These are phyloP conservation scores for Aplysina aerophoba DNA, from an alignment of 37 sponge, comb jelly and placozoan species.

Conservation along the genomic window DNA sequence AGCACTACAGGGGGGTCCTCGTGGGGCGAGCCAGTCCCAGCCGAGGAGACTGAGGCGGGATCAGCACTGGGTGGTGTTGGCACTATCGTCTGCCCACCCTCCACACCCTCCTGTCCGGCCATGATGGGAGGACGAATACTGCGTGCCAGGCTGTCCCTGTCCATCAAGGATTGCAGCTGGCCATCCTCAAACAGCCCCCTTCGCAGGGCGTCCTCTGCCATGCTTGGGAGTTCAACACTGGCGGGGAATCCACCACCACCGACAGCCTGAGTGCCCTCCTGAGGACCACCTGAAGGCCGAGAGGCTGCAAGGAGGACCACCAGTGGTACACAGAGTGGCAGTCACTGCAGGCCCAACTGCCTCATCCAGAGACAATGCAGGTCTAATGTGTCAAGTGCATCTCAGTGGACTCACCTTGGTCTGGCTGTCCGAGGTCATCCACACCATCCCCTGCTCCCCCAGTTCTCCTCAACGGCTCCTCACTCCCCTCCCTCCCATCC, in stretches of 20 bases:
- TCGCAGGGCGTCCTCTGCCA: slow-evolving; percentile 14
- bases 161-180: slow-evolving; percentile 19
- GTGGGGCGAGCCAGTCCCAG: not conserved
- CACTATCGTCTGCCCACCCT: not conserved
- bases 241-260: too few relatives aligned
- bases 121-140: slow-evolving; percentile 16
- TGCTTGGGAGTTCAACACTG: not conserved
- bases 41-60: not conserved
- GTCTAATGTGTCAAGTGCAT: too few relatives aligned
- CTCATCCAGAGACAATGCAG: too few relatives aligned
- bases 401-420: too few relatives aligned
- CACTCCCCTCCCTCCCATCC: too few relatives aligned
- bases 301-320: too few relatives aligned
- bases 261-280: too few relatives aligned
- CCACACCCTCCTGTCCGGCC: slow-evolving; percentile 23
- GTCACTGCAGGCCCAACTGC: slow-evolving; percentile 1
- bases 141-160: slow-evolving; percentile 35
- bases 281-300: too few relatives aligned
- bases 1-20: not conserved
- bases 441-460: slow-evolving; percentile 11
- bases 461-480: too few relatives aligned
- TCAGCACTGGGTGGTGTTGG: not conserved
- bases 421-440: not conserved
- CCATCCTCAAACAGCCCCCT: not conserved
- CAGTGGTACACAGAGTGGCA: too few relatives aligned